These are phyloP conservation scores for Carcina quercana DNA, from an alignment of 2,888 invertebrate genomes.

Conservation along the genomic window DNA sequence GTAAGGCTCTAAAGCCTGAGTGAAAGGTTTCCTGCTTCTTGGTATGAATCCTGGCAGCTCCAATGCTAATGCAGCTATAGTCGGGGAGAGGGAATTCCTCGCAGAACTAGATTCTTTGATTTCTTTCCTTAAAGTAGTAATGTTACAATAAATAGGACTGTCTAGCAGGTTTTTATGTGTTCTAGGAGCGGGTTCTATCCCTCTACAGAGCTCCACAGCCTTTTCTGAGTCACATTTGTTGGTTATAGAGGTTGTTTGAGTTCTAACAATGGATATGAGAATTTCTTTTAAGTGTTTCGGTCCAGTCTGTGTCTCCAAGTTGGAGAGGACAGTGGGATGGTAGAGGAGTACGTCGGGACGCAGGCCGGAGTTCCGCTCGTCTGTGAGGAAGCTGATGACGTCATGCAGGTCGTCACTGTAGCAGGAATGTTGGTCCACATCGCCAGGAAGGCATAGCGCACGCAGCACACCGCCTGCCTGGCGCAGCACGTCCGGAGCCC, in stretches of 20 bases:
- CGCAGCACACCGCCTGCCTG: slow-evolving; percentile 49
- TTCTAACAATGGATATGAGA: slow-evolving; percentile 31
- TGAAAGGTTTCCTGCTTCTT: slow-evolving; percentile 45
- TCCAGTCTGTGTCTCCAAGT: slow-evolving; percentile 37
- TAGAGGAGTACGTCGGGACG: slow-evolving; percentile 57
- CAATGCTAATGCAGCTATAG: slow-evolving; percentile 57
- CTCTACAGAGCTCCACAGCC: slow-evolving; percentile 43
- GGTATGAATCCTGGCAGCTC: slow-evolving; percentile 67
- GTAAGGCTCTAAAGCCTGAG: slow-evolving; percentile 34
- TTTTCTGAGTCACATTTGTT: slow-evolving; percentile 67
- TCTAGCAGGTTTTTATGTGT: slow-evolving; percentile 31
- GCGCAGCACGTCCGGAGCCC: slow-evolving; percentile 29
- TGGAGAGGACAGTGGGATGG: slow-evolving; percentile 62
- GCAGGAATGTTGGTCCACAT: slow-evolving; percentile 28
- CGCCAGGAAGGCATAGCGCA: slow-evolving; percentile 31
- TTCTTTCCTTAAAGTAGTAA: slow-evolving; percentile 36
- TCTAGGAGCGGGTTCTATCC: slow-evolving; percentile 46
- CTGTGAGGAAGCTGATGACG: slow-evolving; percentile 47
- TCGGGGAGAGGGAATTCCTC: slow-evolving; percentile 49
- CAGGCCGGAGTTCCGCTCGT: slow-evolving; percentile 39
- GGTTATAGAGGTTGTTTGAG: slow-evolving; percentile 28
- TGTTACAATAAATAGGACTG: slow-evolving; percentile 56
- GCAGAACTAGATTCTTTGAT: slow-evolving; percentile 25
- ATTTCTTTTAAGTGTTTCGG: slow-evolving; percentile 38
- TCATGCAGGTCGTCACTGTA: slow-evolving; percentile 58